Evolutionary conservation across 2,888 invertebrate species (phyloP).

Genomic region (Hydrotaea diabolus): DNA sequence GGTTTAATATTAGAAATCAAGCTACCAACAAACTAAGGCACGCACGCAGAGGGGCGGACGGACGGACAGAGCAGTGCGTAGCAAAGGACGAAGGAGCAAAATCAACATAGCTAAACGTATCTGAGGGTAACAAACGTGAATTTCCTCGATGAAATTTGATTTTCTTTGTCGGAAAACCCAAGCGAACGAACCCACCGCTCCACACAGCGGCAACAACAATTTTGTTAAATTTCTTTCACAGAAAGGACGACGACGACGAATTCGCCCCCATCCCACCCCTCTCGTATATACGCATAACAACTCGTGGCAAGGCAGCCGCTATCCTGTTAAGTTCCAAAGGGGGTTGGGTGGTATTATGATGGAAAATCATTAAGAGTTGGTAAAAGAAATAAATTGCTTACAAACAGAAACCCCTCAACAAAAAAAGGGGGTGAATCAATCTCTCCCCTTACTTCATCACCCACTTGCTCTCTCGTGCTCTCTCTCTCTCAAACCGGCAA

Average conservation of each 20-base stretch:
- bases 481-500: background rate
- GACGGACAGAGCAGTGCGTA: background rate
- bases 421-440: background rate
- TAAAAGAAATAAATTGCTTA: slow-evolving; percentile 51
- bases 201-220: background rate
- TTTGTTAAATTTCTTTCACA: slow-evolving; percentile 9
- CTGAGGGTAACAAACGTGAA: slow-evolving; percentile 24
- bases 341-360: slow-evolving; percentile 31
- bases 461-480: background rate
- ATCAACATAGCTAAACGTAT: slow-evolving; percentile 31
- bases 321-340: background rate
- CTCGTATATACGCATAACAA: background rate
- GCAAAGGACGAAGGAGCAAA: background rate
- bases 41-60: background rate
- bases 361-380: slow-evolving; percentile 57
- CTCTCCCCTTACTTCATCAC: background rate
- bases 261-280: background rate
- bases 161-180: slow-evolving; percentile 26
- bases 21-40: background rate
- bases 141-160: slow-evolving; percentile 37
- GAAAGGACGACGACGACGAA: slow-evolving; percentile 13
- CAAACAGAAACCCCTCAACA: background rate
- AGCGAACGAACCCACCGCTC: background rate
- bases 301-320: background rate
- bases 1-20: slow-evolving; percentile 37